Evolutionary conservation across 2,797 vertebrate species (phyloP), one percentile per base, ranked within the genome.

Genomic region (Melanotaenia nigrans): DNA sequence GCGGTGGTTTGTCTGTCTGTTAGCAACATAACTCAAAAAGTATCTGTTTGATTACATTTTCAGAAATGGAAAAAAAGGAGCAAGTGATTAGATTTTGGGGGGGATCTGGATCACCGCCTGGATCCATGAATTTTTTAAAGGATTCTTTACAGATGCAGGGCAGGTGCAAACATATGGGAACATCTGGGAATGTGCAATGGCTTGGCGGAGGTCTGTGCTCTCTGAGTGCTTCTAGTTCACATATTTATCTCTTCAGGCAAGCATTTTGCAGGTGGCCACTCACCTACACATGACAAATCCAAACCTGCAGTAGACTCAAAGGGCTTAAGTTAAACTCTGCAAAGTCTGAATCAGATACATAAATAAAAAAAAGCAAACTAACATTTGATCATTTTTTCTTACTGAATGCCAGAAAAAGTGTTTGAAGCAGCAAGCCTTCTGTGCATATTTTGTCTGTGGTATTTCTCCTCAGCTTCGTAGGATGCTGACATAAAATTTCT

Each of bases 401-500:
- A 11, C 35, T 13, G 12, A 75, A 73, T 3, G 54, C 64, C 75
- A 77, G 25, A 2, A 68, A 47, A 74, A 65, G 71, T 74, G 71
- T 71, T 49, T 47, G 54, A 16, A 71, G 77, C 53, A 70, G 40
- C 38, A 14, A 10, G 38, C 49, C 56, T 71, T 55, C 35, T 40
- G 63, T 58, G 56, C 59, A 64, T n/a, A 14, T 66, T 74, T 25
- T 81, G 68, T 55, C 55, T 71, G 78, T 53, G 62, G 61, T 72
- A 14, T 79, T 84, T 79, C 56, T 77, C 13, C 67, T 65, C 16
- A 62, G 60, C 60, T 83, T 67, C 66, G 61, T 79, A 68, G 68
- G 56, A 78, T 74, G 60, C 30, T 69, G 72, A 84, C 71, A 79
- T 82, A 67, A 82, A 75, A 74, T 54, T 47, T 83, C 82, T 59